Evolutionary conservation across 2,888 invertebrate genomes (phyloP).

Genomic region (Perdita meconis): DNA sequence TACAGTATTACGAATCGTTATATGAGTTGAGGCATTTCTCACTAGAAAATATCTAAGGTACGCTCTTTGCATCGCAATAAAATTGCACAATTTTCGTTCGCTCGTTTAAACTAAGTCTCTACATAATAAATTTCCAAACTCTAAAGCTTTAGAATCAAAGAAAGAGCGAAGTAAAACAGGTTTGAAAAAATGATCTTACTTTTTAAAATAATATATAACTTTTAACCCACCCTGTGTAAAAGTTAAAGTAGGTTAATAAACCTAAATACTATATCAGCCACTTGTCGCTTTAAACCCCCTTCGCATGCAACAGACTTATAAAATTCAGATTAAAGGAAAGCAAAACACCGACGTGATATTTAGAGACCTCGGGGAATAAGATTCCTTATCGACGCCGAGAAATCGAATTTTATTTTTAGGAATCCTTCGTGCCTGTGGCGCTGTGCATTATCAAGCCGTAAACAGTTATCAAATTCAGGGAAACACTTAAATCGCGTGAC

Average conservation of each 20-base stretch:
- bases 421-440: background rate
- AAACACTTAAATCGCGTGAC: constrained; percentile 36
- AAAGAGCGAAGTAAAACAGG: too few species aligned
- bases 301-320: constrained; percentile 7
- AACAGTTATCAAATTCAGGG: constrained; percentile 16
- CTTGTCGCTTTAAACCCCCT: background rate
- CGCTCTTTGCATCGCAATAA: too few species aligned
- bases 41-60: too few species aligned
- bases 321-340: background rate
- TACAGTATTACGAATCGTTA: too few species aligned
- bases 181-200: too few species aligned
- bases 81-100: too few species aligned
- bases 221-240: too few species aligned
- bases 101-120: too few species aligned
- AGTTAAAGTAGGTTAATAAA: background rate
- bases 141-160: too few species aligned
- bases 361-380: background rate
- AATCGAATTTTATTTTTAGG: constrained; percentile 22
- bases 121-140: too few species aligned
- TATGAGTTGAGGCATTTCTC: too few species aligned
- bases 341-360: background rate
- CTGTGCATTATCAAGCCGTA: background rate
- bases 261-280: background rate
- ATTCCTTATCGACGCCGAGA: constrained; percentile 12
- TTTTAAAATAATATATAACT: too few species aligned